Base-by-base conservation (phyloP, 1,140 invertebrate genomes). In the Oppia nitens region DNA sequence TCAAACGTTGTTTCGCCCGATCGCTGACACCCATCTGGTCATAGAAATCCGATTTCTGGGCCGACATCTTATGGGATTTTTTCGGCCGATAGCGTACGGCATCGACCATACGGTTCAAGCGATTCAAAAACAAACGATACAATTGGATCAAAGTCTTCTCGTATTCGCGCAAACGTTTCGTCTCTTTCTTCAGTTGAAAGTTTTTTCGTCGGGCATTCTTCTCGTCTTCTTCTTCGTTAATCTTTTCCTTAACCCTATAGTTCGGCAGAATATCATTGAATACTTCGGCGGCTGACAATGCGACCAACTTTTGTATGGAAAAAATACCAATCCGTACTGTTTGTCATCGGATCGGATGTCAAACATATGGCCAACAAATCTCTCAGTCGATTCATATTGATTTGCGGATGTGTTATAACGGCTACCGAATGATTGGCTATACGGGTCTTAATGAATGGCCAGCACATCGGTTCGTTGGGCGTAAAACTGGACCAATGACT, bases 211-310 rank as follows among this genome's bases (percentile, higher is more conserved):
- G 83, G 83, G 68, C 84, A 71, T 70, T 79, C 79, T 65, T 70
- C 57, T 69, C 69, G 79, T 81, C 66, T 9, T 71, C 47, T 20
- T 50, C 40, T 27, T 57, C 40, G 28, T 57, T 62, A 1, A 54
- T 47, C 9, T 59, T 55, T n/a, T 29, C 17, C 21, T 23, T n/a
- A 24, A 29, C 48, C 6, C 81, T 77, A 75, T 97, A 98, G 24
- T 83, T 81, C 0, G 94, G 94, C 58, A 97, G 72, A 62, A 98
- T 80, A 73, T 97, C 92, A 68, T 85, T 84, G 68, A 98, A 96
- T 28, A 98, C 80, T 73, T 96, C 89, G 12, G 83, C 74, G 1
- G 94, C 70, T 0, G 91, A 91, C 0, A 90, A 71, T 28, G 82
- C 82, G 0, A 83, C 83, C 17, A 93, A 71, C 72, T 94, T 95